Evolutionary conservation across 2,888 invertebrate genomes (phyloP), one percentile per base, ranked within the genome.

Genomic region (Leptinotarsa rubiginosa): DNA sequence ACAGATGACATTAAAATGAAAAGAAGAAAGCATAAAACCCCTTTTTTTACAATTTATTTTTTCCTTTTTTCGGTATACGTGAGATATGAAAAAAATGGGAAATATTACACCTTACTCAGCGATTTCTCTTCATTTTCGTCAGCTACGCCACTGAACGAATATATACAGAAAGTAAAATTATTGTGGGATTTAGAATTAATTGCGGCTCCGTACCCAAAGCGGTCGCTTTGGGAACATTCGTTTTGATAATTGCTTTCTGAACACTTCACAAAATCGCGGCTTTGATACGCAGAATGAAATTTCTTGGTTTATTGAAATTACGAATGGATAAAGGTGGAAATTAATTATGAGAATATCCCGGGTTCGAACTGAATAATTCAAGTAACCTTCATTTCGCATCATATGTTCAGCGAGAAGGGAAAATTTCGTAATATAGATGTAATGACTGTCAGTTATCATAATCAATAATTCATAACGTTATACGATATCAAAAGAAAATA

Each of bases 201-300:
- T 49, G 69, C 52, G 65, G 52, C 65, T 69, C 41, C 20, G 18
- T 54, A 49, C 64, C 65, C 64, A 59, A 68, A 67, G 64, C 71
- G 66, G 59, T 72, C 75, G 71, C 72, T 75, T 71, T 69, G 71
- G 69, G 69, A 71, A 71, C 71, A 71, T 72, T 75, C 56, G 72
- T 71, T 75, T 71, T 72, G 71, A 71, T 74, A 74, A 74, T 74
- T 74, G 74, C 59, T 74, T 74, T 74, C 70, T 65, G 65, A 75
- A 72, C 75, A 75, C 69, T 75, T 72, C 71, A 69, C 75, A 72
- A 56, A 75, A 74, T 70, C 73, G 69, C 52, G 59, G 56, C 69
- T 73, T 73, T 73, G 73, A 73, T 73, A 73, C 67, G 47, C 64
- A 73, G 41, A 73, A 47, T 59, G 54, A 69, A 73, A 64, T 73